Base-by-base conservation (phyloP, 1,140 invertebrate genomes). In the Polyergus mexicanus region DNA sequence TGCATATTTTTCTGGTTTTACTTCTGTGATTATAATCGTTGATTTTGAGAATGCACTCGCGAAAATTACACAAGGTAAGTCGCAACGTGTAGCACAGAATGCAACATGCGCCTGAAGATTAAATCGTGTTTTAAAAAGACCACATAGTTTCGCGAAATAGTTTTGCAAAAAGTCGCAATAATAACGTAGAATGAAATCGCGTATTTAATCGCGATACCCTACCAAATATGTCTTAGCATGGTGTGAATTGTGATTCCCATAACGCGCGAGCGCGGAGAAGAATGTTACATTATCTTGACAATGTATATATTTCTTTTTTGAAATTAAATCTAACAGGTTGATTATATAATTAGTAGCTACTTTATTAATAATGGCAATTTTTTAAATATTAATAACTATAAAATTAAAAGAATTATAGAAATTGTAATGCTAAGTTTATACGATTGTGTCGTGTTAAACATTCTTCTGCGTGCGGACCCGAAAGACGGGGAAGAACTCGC, bases 221-320 rank as follows among this genome's bases (percentile, higher is more conserved):
- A 41, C 35, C 35, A 81, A 51, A 81, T 51, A 51, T 54, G 25
- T 74, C 54, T 83, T 44, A 83, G 68, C 78, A 83, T 83, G 68
- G 68, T 74, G 68, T 74, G 66, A 72, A 63, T 72, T 83, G 68
- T 83, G 78, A 47, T 80, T 74, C 68, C 78, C 68, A 72, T 60
- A 83, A 83, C n/a, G 38, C 38, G 78, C 25, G 78, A 38, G 38
- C 78, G 25, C 68, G 68, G 38, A 83, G 78, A 83, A 83, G 78
- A 83, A 72, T 74, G 66, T 41, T 60, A 35, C 6, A 72, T 58
- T 44, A 32, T 81, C 38, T 60, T 7, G 16, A 38, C 25, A 35
- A 10, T 66, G 10, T 62, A 13, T 62, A 13, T 19, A 16, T 32
- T 7, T 68, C 25, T 66, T 28, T 8, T 10, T 3, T 65, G 2